A percentile compares a stretch with the other conserved stretches of the same genome.
phyloP scores from a whole-genome alignment of 1,140 invertebrate species.

The Yoshiicerus persimilis region DNA sequence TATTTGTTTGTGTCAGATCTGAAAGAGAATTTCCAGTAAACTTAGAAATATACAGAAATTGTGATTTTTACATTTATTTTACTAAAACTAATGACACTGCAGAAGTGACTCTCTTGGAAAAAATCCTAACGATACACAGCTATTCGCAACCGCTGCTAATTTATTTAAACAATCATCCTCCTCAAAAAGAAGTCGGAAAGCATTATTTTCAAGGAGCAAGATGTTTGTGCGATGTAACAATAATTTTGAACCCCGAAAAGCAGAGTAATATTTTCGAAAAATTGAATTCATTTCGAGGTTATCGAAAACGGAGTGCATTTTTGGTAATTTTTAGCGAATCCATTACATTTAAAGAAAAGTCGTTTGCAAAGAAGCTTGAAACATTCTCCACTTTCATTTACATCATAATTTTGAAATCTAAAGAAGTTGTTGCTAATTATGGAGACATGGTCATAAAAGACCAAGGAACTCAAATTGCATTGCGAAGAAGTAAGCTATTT shows the following conservation, averaged over 20 bases:
- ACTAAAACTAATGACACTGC: too few relatives aligned
- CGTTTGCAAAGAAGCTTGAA: background rate
- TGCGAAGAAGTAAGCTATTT: background rate
- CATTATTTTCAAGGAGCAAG: too few relatives aligned
- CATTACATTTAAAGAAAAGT: background rate
- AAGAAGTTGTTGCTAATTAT: background rate
- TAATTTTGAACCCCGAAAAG: background rate
- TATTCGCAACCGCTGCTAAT: too few relatives aligned
- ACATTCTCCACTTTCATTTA: background rate
- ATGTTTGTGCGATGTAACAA: background rate
- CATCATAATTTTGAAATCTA: background rate
- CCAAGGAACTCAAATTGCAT: background rate
- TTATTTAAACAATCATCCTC: too few relatives aligned
- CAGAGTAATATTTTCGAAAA: background rate
- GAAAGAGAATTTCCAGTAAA: too few relatives aligned
- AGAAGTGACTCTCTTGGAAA: too few relatives aligned
- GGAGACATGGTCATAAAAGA: background rate
- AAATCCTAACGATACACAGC: too few relatives aligned
- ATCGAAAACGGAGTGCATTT: background rate
- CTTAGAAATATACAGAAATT: too few relatives aligned
- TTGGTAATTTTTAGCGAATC: background rate
- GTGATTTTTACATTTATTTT: too few relatives aligned
- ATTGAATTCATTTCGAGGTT: background rate
- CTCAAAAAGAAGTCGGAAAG: too few relatives aligned
- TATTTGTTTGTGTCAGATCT: too few relatives aligned